Conservation (phyloP, 1,140 invertebrate species). For the Cydia strobilella region DNA sequence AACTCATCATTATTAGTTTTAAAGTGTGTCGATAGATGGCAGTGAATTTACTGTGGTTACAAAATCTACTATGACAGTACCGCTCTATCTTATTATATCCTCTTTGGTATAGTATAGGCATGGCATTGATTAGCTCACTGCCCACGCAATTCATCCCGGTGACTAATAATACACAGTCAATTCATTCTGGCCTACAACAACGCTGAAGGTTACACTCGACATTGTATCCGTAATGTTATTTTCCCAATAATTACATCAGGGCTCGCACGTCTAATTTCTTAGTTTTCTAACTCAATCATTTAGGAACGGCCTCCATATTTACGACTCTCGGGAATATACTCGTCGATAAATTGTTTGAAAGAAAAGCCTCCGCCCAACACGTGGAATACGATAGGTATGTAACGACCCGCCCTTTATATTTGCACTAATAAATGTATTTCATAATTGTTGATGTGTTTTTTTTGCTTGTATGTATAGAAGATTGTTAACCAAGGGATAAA, state of each 20-base stretch:
- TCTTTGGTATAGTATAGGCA: too few species aligned
- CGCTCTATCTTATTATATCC: too few species aligned
- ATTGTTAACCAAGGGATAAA: too few species aligned
- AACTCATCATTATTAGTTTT: too few species aligned
- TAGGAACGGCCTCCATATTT: background rate
- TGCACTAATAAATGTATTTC: too few species aligned
- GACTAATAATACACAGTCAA: background rate
- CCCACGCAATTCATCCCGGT: background rate
- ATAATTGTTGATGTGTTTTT: too few species aligned
- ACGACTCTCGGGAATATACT: background rate
- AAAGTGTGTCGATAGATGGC: too few species aligned
- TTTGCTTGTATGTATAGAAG: too few species aligned
- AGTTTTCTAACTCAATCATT: background rate
- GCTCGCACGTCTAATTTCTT: background rate
- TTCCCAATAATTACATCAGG: slow-evolving; percentile 23
- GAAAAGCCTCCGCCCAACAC: background rate
- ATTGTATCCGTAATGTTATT: background rate
- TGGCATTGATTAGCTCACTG: background rate
- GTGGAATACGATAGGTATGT: background rate
- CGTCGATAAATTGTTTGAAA: background rate
- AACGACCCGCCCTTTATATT: background rate
- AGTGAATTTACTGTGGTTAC: too few species aligned
- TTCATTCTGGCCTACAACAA: slow-evolving; percentile 4
- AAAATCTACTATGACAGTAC: too few species aligned
- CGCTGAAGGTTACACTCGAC: background rate